A percentile compares a stretch with the other conserved stretches of the same genome.
Conservation (phyloP, 2,888 invertebrate species). For the Lordiphosa andalusiaca region DNA sequence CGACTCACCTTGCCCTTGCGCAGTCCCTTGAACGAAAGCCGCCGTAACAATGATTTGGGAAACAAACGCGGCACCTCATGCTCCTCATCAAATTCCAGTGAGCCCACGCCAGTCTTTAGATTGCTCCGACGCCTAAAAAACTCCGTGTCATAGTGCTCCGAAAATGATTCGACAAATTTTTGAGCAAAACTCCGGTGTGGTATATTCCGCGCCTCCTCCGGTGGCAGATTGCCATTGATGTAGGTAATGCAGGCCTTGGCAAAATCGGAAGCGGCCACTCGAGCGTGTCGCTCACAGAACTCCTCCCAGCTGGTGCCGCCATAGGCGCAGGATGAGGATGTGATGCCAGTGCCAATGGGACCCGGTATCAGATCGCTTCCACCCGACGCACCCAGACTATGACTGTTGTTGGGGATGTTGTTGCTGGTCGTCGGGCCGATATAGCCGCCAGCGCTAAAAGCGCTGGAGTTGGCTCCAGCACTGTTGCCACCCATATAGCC, state of each 20-base stretch:
- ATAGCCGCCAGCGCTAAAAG: slow-evolving; percentile 75
- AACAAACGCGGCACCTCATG: slow-evolving; percentile 89
- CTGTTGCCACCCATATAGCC: slow-evolving; percentile 75
- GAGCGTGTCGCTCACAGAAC: slow-evolving; percentile 93
- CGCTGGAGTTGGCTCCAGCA: slow-evolving; percentile 60
- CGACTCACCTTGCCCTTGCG: slow-evolving; percentile 86
- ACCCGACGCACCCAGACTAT: slow-evolving; percentile 42
- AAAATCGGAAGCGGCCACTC: slow-evolving; percentile 92
- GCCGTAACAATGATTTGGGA: slow-evolving; percentile 91
- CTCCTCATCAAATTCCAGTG: slow-evolving; percentile 87
- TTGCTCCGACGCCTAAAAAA: slow-evolving; percentile 83
- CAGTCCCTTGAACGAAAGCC: slow-evolving; percentile 93
- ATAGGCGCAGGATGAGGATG: slow-evolving; percentile 50
- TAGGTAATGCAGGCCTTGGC: slow-evolving; percentile 91
- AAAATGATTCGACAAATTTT: slow-evolving; percentile 91
- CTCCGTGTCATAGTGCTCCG: slow-evolving; percentile 91
- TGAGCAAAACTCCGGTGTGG: slow-evolving; percentile 90
- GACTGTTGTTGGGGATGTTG: slow-evolving; percentile 31
- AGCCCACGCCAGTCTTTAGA: slow-evolving; percentile 78
- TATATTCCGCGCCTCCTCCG: slow-evolving; percentile 85
- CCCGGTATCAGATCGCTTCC: slow-evolving; percentile 75
- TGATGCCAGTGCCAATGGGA: slow-evolving; percentile 60
- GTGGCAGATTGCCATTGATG: slow-evolving; percentile 85
- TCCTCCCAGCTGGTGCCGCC: slow-evolving; percentile 88
- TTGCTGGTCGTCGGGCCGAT: slow-evolving; percentile 73